Conservation (phyloP, 2,888 invertebrate species). For the Horisme vitalbata region DNA sequence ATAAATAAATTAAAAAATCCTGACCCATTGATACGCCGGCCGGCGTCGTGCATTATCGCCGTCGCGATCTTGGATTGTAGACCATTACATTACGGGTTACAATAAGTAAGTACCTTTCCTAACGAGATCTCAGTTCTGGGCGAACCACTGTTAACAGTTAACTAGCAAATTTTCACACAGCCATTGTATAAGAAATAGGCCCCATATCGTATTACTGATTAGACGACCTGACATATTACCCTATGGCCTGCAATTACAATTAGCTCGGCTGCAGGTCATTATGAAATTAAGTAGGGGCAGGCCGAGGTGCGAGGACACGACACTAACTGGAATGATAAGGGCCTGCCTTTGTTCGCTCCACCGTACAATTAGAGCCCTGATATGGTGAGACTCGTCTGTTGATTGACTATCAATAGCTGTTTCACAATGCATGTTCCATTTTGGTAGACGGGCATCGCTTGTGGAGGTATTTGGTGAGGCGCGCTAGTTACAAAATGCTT, state of each 20-base stretch:
- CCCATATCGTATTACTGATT: too few relatives aligned
- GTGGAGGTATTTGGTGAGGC: background rate
- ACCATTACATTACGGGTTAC: too few relatives aligned
- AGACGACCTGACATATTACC: constrained; percentile 3
- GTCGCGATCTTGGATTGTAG: too few relatives aligned
- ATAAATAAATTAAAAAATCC: too few relatives aligned
- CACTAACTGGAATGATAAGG: constrained; percentile 3
- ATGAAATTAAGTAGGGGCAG: constrained; percentile 1
- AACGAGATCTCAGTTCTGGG: too few relatives aligned
- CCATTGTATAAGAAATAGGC: too few relatives aligned
- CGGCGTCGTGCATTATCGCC: too few relatives aligned
- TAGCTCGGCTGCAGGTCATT: background rate
- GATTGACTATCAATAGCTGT: constrained; percentile 11
- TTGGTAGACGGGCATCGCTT: background rate
- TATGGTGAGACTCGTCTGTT: constrained; percentile 8
- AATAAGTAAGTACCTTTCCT: too few relatives aligned
- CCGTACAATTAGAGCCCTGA: constrained; percentile 7
- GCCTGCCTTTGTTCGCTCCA: constrained; percentile 4
- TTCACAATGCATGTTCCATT: constrained; percentile 11
- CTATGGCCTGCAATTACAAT: constrained; percentile 6
- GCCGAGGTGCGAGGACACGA: constrained; percentile 1
- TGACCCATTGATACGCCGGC: too few relatives aligned
- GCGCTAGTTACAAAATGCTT: background rate
- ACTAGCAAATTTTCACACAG: background rate
- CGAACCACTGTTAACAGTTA: too few relatives aligned